Conservation (phyloP, 2,888 invertebrate genomes). For the Mythimna loreyi region DNA sequence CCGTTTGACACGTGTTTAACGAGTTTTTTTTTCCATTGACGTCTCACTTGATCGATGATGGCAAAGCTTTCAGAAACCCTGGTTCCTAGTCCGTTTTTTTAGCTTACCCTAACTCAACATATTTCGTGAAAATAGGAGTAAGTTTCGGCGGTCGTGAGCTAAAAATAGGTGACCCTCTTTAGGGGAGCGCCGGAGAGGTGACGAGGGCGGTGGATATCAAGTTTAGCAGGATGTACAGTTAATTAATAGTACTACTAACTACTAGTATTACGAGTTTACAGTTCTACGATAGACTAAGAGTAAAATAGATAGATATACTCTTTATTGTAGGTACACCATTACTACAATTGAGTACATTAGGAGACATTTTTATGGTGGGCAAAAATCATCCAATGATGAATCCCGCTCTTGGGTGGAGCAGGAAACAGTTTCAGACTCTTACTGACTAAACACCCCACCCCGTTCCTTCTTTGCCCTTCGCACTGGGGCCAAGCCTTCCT, state of each 20-base stretch:
- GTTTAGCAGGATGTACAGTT: background rate
- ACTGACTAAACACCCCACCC: too few relatives aligned
- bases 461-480: too few relatives aligned
- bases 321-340: too few relatives aligned
- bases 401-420: too few relatives aligned
- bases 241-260: background rate
- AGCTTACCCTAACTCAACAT: background rate
- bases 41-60: background rate
- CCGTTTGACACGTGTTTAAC: background rate
- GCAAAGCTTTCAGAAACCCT: background rate
- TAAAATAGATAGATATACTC: too few relatives aligned
- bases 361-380: too few relatives aligned
- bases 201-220: conserved; percentile 3
- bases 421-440: too few relatives aligned
- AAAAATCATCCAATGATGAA: too few relatives aligned
- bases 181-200: background rate
- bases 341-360: too few relatives aligned
- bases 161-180: conserved; percentile 42
- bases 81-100: too few relatives aligned
- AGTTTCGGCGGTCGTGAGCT: conserved; percentile 6
- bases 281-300: background rate
- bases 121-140: background rate
- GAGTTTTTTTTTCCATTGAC: background rate
- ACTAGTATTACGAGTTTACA: background rate
- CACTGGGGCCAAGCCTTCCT: too few relatives aligned